phyloP scores from a whole-genome alignment of 2,888 invertebrate species.

The Perdita meconis region DNA sequence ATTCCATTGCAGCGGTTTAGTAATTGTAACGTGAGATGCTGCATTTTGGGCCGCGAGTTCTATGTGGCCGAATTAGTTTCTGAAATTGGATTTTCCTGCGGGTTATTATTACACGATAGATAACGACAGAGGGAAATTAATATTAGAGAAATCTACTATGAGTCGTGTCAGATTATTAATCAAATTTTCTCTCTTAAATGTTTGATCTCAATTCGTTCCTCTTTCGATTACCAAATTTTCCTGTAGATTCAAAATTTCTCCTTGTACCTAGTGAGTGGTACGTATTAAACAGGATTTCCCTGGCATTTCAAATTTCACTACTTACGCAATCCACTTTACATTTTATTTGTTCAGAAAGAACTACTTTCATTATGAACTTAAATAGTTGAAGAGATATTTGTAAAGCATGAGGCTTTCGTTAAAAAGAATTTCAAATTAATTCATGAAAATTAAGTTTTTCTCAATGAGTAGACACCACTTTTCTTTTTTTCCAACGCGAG shows the following conservation, averaged over 20 bases:
- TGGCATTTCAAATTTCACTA: slow-evolving; percentile 33
- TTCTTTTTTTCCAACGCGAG: neutral
- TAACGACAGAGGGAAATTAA: too few species aligned
- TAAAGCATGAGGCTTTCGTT: neutral
- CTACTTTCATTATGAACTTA: neutral
- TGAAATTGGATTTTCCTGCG: too few species aligned
- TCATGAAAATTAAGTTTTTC: neutral
- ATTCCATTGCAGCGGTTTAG: slow-evolving; percentile 22
- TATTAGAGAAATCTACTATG: too few species aligned
- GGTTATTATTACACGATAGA: too few species aligned
- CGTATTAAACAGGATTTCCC: neutral
- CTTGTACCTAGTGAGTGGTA: too few species aligned
- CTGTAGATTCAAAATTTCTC: too few species aligned
- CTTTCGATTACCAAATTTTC: too few species aligned
- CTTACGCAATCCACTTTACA: slow-evolving; percentile 25
- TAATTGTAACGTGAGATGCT: slow-evolving; percentile 25
- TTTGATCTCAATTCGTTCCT: too few species aligned
- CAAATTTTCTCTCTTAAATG: too few species aligned
- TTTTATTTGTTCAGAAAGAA: neutral
- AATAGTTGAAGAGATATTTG: neutral
- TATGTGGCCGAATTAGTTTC: neutral
- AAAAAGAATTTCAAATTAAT: neutral
- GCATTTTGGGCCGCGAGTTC: slow-evolving; percentile 4
- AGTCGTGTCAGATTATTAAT: too few species aligned
- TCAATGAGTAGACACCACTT: neutral